Percentiles rank a stretch among this genome's conserved stretches.
These are phyloP conservation scores for Mimumesa dahlbomi DNA, from an alignment of 2,888 invertebrate genomes.

Conservation along the genomic window DNA sequence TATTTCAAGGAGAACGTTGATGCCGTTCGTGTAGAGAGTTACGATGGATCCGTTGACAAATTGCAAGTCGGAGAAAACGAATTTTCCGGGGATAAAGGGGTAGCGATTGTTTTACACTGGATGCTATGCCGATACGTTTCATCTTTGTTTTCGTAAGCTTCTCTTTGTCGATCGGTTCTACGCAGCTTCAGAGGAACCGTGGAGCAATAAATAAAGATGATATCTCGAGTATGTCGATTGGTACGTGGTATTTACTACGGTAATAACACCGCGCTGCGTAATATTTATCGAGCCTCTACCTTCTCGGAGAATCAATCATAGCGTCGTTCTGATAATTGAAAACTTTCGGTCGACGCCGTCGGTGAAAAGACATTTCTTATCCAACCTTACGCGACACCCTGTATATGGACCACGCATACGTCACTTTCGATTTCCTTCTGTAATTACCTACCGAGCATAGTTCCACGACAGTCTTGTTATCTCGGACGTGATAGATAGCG, in stretches of 20 bases:
- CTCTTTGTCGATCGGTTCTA: too few species aligned
- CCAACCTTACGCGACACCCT: background rate
- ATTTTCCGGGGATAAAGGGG: slow-evolving; percentile 21
- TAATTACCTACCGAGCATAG: slow-evolving; percentile 56
- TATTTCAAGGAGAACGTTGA: slow-evolving; percentile 15
- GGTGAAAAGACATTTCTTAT: slow-evolving; percentile 7
- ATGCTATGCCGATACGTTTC: too few species aligned
- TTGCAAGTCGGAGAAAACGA: slow-evolving; percentile 32
- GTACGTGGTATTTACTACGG: too few species aligned
- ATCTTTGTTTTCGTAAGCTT: too few species aligned
- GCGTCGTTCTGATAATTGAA: too few species aligned
- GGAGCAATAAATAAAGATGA: too few species aligned
- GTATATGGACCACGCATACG: slow-evolving; percentile 14
- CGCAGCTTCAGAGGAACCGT: too few species aligned
- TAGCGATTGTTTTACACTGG: background rate
- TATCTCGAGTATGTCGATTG: too few species aligned
- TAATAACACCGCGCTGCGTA: too few species aligned
- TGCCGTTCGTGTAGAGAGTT: slow-evolving; percentile 21
- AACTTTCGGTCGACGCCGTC: too few species aligned
- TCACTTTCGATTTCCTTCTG: slow-evolving; percentile 62
- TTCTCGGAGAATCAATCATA: too few species aligned
- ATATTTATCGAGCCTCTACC: too few species aligned
- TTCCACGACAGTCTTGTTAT: slow-evolving; percentile 63
- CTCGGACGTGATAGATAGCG: slow-evolving; percentile 63
- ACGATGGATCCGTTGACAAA: slow-evolving; percentile 42